phyloP scores from a whole-genome alignment of 1,140 invertebrate species.

The Nasonia giraulti region DNA sequence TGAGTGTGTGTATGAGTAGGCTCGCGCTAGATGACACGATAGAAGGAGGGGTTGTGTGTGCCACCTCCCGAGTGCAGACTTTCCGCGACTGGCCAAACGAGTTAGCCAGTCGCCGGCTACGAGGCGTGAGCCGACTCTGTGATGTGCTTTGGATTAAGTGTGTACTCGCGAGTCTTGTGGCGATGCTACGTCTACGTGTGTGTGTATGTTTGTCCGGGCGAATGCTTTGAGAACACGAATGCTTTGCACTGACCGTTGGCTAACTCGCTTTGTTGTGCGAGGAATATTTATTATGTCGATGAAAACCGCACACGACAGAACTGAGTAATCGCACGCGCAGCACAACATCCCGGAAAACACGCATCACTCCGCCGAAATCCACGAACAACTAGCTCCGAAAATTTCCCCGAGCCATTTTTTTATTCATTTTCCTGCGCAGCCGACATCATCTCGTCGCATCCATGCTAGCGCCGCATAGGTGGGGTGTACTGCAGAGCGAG shows the following conservation, averaged over 20 bases:
- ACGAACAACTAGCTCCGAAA: too few relatives aligned
- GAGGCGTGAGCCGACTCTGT: neutral
- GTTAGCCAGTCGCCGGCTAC: neutral
- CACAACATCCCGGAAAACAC: too few relatives aligned
- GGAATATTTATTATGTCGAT: too few relatives aligned
- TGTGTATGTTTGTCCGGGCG: too few relatives aligned
- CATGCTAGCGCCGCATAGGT: neutral
- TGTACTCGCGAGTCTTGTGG: neutral
- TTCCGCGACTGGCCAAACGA: conserved; percentile 8
- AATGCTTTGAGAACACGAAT: too few relatives aligned
- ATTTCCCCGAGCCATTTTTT: neutral
- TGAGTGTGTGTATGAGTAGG: neutral
- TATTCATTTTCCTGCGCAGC: neutral
- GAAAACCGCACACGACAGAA: too few relatives aligned
- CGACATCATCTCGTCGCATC: conserved; percentile 19
- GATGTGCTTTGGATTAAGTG: neutral
- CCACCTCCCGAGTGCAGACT: neutral
- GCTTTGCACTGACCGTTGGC: too few relatives aligned
- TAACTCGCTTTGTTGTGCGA: too few relatives aligned
- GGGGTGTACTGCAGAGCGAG: neutral
- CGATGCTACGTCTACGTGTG: too few relatives aligned
- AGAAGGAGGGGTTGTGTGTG: conserved; percentile 2
- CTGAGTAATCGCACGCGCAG: too few relatives aligned
- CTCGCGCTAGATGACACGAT: neutral
- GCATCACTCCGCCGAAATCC: too few relatives aligned